Evolutionary conservation across 2,113 vertebrate genomes (phyloP), one percentile per base, ranked within the genome.

Genomic region (Pituophis catenifer): DNA sequence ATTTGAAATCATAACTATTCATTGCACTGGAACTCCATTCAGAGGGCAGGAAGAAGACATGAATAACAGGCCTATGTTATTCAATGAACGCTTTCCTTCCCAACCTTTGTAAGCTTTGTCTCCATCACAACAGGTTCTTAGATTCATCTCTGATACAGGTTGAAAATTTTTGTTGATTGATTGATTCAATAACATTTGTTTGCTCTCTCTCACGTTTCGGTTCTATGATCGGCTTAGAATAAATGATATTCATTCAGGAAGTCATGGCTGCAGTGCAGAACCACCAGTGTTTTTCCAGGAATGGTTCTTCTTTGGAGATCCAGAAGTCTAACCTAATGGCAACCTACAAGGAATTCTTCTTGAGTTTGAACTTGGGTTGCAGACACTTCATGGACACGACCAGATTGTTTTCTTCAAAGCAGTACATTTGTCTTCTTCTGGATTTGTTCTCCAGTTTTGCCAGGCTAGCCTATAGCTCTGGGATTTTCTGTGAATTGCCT

Each of bases 1-100:
- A 87, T 54, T 95, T 85, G 86, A 81, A 13, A 93, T 91, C 55
- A 21, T 23, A 53, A 8, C 88, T 93, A 93, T 94, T 92, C 95
- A 48, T 3, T 57, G 91, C 94, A 93, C 19, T 85, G 2, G 13
- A 33, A 90, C 53, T 87, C 85, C 93, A 44, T 81, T 38, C 75
- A 44, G 17, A 81, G 33, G 33, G 38, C 19, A n/a, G 15, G 26
- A 21, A 89, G 55, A 23, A 62, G 29, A 11, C 8, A 3, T 90
- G 57, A 13, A 10, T n/a, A 53, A 54, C 1, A 58, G 17, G 44
- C 17, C 12, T 53, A 23, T 55, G n/a, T 33, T 55, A 44, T 81
- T 23, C 11, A 53, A 10, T 54, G 17, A 75, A 91, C 26, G 24
- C 33, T 55, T 54, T 81, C 11, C n/a, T 38, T 55, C 90, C 13